Base-by-base conservation (phyloP, 92 coral and sea anemone genomes). In the Zoanthus gigantus region DNA sequence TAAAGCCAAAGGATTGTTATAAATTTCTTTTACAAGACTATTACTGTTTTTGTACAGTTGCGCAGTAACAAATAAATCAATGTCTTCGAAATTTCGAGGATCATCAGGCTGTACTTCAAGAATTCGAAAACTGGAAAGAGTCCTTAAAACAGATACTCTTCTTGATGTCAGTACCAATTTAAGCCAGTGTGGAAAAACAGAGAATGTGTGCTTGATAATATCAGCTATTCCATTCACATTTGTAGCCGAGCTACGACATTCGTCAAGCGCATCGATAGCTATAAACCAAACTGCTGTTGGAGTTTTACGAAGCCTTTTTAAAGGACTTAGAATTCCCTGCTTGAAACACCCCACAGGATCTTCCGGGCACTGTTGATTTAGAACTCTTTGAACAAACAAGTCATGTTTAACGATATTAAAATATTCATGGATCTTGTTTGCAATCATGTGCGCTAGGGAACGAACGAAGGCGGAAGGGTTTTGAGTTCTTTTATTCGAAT, bases 191-290 rank as follows among this genome's bases (percentile, higher is more conserved):
- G 98, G 98, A 89, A 96, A 88, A 17, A 80, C 85, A 8, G 71
- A 34, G 5, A 93, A 34, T 53, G 88, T 94, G 76, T 76, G 54
- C 31, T 86, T 87, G 6, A 96, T 75, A 18, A 96, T 84, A 69
- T 93, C 83, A 0, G 93, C 71, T 60, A 96, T 82, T 2, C 74
- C 84, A 66, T 44, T 50, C 1, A 56, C 72, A 72, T 82, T 53
- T 9, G 76, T 32, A 12, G 34, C 76, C 1, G 73, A 88, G 28
- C 69, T 73, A 14, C 68, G 34, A 71, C 98, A 95, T 76, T 96
- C 98, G 79, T 96, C 98, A 34, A 96, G 68, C 42, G 98, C 98
- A 77, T 96, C 98, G 4, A 96, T 31, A 15, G 91, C 79, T 31
- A 94, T 76, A 83, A 93, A 94, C 83, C 91, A 81, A 67, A 23